These are phyloP conservation scores for Agapornis roseicollis DNA, from an alignment of 2,113 vertebrate genomes.

Conservation along the genomic window DNA sequence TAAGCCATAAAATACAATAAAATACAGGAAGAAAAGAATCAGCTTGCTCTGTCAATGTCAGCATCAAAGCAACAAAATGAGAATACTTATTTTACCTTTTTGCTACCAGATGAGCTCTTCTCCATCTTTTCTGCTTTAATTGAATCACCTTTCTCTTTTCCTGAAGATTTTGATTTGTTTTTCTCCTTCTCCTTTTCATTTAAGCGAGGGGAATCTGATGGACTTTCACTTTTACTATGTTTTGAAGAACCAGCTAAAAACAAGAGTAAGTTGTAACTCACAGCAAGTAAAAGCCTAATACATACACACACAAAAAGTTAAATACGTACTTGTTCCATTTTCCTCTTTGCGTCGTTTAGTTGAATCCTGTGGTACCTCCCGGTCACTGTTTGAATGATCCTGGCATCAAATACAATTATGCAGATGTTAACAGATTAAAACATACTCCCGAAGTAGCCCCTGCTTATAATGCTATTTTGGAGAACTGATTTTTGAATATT, in stretches of 20 bases:
- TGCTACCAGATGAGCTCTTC: slow-evolving; percentile 91
- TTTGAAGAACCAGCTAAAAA: slow-evolving; percentile 86
- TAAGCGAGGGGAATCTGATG: slow-evolving; percentile 89
- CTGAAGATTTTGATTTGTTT: slow-evolving; percentile 94
- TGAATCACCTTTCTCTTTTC: slow-evolving; percentile 93
- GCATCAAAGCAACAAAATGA: slow-evolving; percentile 20
- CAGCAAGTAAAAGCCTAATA: background rate
- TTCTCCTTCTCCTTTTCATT: slow-evolving; percentile 91
- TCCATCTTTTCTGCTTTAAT: slow-evolving; percentile 89
- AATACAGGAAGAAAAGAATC: background rate
- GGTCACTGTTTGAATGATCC: slow-evolving; percentile 89
- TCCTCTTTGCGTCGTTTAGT: slow-evolving; percentile 88
- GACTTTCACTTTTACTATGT: slow-evolving; percentile 93
- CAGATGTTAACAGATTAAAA: slow-evolving; percentile 9
- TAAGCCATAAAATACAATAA: background rate
- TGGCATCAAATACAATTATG: slow-evolving; percentile 68
- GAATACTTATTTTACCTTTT: slow-evolving; percentile 82
- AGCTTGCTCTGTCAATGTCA: background rate
- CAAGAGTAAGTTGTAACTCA: background rate
- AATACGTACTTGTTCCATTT: slow-evolving; percentile 87
- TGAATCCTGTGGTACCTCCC: slow-evolving; percentile 83
- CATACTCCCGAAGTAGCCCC: background rate
- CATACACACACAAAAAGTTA: slow-evolving; percentile 9
- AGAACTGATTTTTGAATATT: background rate
- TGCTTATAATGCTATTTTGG: background rate